Evolutionary conservation across 1,140 invertebrate species (phyloP), one percentile per base, ranked within the genome.

Genomic region (Lutraria rhynchaena): DNA sequence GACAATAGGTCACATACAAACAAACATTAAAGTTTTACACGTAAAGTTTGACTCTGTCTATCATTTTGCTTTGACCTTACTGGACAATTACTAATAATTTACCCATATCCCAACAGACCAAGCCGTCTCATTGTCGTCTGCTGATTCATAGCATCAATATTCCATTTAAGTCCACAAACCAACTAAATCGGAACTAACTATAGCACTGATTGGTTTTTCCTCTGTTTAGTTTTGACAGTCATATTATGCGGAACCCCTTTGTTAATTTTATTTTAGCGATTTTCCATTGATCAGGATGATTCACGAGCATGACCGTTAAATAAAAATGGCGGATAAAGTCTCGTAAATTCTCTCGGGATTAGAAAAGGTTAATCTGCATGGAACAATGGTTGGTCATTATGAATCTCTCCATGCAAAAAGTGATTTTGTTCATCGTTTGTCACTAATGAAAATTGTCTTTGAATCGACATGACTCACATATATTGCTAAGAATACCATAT

Each of bases 191-290:
- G 58, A 61, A 61, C 29, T 61, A 33, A 61, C 37, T 35, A 61
- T 33, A 27, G 7, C 58, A 35, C 31, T 11, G 58, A 61, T 61
- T 61, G 58, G 3, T 61, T 61, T n/a, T 61, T 4, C 58, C 19
- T 29, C 58, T 3, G 15, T 61, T 61, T 61, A 35, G 29, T 19
- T 61, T 35, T 33, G 58, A 61, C 58, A 61, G 31, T 3, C 29
- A 31, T 9, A 19, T 19, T 3, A 33, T 4, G 3, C n/a, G 29
- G 19, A 17, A 35, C 5, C 13, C 58, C 3, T 19, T 31, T 41
- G 2, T 35, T 61, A 35, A 35, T 61, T 61, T 35, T 35, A 61
- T 61, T 61, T 61, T 35, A 61, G 35, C 33, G 58, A 61, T 31
- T 37, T 37, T 33, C 31, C 31, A 33, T 13, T 61, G 7, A 35